Percentiles rank a stretch among this genome's conserved stretches.
phyloP scores from a whole-genome alignment of 2,113 vertebrate species.

The Passer domesticus region DNA sequence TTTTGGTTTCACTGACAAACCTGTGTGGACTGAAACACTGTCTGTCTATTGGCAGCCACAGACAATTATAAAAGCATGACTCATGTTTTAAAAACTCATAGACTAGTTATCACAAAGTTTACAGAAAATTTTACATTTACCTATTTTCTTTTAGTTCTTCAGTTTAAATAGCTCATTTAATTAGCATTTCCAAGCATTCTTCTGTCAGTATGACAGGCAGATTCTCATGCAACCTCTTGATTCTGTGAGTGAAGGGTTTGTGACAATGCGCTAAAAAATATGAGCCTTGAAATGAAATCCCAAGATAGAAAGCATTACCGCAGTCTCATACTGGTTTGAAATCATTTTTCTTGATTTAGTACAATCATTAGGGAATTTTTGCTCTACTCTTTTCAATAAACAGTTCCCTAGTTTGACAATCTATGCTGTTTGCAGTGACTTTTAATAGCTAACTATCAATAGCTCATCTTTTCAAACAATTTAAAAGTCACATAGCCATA shows the following conservation, averaged over 20 bases:
- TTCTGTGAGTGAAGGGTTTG: neutral
- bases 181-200: neutral
- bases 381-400: conserved; percentile 12
- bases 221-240: neutral
- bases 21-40: neutral
- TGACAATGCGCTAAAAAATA: neutral
- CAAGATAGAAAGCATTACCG: neutral
- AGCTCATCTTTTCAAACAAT: conserved; percentile 39
- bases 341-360: conserved; percentile 17
- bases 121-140: neutral
- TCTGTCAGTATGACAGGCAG: neutral
- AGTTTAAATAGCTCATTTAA: neutral
- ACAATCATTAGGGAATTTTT: conserved; percentile 35
- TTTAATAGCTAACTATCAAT: conserved; percentile 49
- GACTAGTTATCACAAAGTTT: neutral
- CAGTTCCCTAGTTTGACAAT: conserved; percentile 17
- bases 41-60: neutral
- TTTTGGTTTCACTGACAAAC: neutral
- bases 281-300: conserved; percentile 15
- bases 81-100: neutral
- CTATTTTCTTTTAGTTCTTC: neutral
- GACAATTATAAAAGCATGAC: neutral
- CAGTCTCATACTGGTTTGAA: neutral
- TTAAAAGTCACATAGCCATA: conserved; percentile 60
- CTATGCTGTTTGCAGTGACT: conserved; percentile 27